Evolutionary conservation across 1,140 invertebrate genomes (phyloP).

Genomic region (Wiebesia pumilae): DNA sequence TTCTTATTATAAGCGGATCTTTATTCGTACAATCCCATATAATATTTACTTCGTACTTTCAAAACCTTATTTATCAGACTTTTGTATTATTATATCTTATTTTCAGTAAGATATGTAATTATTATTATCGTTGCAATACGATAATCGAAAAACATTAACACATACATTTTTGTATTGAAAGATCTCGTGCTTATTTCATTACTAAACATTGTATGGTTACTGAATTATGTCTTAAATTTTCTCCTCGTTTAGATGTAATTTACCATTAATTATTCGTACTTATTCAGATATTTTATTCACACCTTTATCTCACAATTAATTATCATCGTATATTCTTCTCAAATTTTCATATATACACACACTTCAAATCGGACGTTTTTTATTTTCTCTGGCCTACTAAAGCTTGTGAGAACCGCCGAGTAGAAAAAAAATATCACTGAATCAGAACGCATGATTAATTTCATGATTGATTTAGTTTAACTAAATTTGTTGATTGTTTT

Average conservation of each 20-base stretch:
- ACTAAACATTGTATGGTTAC: neutral
- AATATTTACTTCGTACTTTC: too few species aligned
- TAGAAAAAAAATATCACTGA: slow-evolving; percentile 1
- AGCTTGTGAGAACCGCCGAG: neutral
- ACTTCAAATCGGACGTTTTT: neutral
- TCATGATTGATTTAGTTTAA: neutral
- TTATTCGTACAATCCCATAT: too few species aligned
- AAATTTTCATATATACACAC: slow-evolving; percentile 20
- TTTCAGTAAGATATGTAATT: too few species aligned
- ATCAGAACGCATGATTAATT: neutral
- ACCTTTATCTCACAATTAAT: neutral
- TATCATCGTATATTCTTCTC: neutral
- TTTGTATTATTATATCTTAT: too few species aligned
- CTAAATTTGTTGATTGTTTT: neutral
- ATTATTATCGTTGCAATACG: too few species aligned
- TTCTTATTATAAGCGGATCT: too few species aligned
- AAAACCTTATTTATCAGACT: too few species aligned
- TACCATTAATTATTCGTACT: neutral
- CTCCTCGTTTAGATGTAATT: neutral
- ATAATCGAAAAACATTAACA: too few species aligned
- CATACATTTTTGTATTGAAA: too few species aligned
- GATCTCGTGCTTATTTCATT: neutral
- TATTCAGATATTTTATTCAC: neutral
- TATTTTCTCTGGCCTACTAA: slow-evolving; percentile 42
- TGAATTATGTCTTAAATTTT: neutral